Evolutionary conservation across 2,113 vertebrate species (phyloP).

Genomic region (Ailurus styani): DNA sequence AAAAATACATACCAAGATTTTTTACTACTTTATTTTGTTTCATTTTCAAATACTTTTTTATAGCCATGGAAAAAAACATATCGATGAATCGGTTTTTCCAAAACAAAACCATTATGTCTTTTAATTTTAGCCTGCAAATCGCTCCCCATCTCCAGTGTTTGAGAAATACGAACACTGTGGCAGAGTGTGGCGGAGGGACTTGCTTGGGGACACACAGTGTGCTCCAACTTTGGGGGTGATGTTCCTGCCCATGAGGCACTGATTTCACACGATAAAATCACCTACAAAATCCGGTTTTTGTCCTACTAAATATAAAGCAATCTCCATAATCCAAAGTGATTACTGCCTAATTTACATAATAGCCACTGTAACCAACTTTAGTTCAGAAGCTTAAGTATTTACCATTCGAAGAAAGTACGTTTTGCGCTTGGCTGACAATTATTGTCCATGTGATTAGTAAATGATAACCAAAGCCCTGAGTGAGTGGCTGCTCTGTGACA

Average conservation of each 20-base stretch:
- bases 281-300: not conserved
- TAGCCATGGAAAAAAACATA: constrained; percentile 64
- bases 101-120: constrained; percentile 49
- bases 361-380: constrained; percentile 28
- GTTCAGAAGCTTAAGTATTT: constrained; percentile 24
- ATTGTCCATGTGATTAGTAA: not conserved
- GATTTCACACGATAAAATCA: not conserved
- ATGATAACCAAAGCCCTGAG: not conserved
- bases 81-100: constrained; percentile 55
- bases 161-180: not conserved
- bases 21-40: constrained; percentile 68
- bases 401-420: not conserved
- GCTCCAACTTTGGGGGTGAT: not conserved
- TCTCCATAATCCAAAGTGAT: not conserved
- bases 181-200: not conserved
- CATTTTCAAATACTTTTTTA: constrained; percentile 69
- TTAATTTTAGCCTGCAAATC: constrained; percentile 41
- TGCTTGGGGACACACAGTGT: not conserved
- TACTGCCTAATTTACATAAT: not conserved
- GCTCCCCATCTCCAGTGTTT: not conserved
- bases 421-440: not conserved
- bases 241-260: not conserved
- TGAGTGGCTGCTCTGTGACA: not conserved
- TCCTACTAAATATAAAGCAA: not conserved
- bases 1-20: constrained; percentile 73